Conservation (phyloP, 2,797 vertebrate species). For the Glossophaga mutica region DNA sequence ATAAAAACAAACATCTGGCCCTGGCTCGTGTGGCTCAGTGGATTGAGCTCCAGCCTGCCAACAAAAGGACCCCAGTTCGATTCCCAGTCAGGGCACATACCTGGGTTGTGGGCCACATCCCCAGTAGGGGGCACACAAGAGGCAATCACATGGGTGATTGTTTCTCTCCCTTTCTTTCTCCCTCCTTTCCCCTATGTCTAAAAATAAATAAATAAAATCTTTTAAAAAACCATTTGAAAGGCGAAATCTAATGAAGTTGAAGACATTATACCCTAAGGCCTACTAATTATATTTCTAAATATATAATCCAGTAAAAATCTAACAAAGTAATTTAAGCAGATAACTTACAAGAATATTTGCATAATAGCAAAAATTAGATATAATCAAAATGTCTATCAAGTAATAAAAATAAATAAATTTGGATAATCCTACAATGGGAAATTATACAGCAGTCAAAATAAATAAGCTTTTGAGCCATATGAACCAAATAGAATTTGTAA, state of each 20-base stretch:
- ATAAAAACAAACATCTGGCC: not conserved
- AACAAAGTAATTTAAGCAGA: not conserved
- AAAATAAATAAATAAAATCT: too few species aligned
- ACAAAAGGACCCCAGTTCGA: too few species aligned
- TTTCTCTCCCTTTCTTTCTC: too few species aligned
- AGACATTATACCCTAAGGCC: not conserved
- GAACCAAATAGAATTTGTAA: not conserved
- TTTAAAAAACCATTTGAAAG: not conserved
- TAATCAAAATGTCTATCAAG: slow-evolving; percentile 6
- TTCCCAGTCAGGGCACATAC: too few species aligned
- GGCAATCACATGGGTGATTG: too few species aligned
- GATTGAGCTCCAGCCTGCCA: too few species aligned
- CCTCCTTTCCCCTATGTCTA: too few species aligned
- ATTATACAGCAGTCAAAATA: not conserved
- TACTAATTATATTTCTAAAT: not conserved
- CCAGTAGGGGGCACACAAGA: too few species aligned
- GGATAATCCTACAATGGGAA: not conserved
- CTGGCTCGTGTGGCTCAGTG: too few species aligned
- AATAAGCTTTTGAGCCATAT: not conserved
- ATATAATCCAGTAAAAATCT: not conserved
- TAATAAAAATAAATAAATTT: slow-evolving; percentile 28
- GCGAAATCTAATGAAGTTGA: not conserved
- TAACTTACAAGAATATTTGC: not conserved
- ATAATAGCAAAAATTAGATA: slow-evolving; percentile 4
- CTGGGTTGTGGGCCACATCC: too few species aligned